Conservation (phyloP, 2,888 invertebrate species). For the Stegana nigrithorax region DNA sequence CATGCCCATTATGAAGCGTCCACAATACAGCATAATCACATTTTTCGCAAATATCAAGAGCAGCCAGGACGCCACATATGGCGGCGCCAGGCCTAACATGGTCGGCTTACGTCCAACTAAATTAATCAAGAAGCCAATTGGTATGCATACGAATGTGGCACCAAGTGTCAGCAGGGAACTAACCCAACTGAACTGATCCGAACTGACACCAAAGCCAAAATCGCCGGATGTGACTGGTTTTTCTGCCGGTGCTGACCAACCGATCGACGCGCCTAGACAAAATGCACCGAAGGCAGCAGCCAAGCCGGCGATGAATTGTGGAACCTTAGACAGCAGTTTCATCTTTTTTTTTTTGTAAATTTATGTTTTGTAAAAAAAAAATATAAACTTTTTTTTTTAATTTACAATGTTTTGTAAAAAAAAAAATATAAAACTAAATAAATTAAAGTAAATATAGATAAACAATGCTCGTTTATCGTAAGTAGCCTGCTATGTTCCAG, state of each 20-base stretch:
- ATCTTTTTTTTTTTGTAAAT: no score
- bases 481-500: no score
- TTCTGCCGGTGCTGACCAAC: slow-evolving; percentile 50
- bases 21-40: slow-evolving; percentile 37
- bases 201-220: slow-evolving; percentile 68
- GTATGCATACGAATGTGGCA: slow-evolving; percentile 76
- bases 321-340: no score
- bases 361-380: neutral
- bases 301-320: slow-evolving; percentile 49
- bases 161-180: slow-evolving; percentile 76
- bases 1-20: slow-evolving; percentile 41
- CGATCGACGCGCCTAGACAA: slow-evolving; percentile 49
- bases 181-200: slow-evolving; percentile 74
- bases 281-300: slow-evolving; percentile 53
- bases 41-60: slow-evolving; percentile 78
- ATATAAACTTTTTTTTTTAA: neutral
- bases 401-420: neutral
- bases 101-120: slow-evolving; percentile 76
- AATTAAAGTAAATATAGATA: neutral
- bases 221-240: slow-evolving; percentile 27
- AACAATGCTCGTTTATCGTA: no score
- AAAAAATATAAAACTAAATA: neutral
- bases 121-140: slow-evolving; percentile 76
- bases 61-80: slow-evolving; percentile 78
- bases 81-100: slow-evolving; percentile 64